Evolutionary conservation across 2,113 vertebrate genomes (phyloP).

Genomic region (Eidolon helvum): DNA sequence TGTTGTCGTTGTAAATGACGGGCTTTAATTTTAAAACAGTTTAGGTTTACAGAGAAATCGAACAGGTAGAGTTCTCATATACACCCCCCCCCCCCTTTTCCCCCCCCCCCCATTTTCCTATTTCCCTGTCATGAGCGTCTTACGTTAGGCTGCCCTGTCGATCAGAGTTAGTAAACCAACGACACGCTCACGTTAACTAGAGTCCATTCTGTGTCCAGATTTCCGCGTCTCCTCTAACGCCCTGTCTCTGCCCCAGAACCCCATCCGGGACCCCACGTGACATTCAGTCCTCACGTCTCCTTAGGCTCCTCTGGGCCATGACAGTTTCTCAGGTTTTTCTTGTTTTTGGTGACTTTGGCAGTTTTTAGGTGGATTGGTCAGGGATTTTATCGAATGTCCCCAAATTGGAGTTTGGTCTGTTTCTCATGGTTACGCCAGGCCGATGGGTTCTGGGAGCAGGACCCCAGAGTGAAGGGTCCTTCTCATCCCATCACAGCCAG

Average conservation of each 20-base stretch:
- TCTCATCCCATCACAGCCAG: fast-evolving
- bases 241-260: not conserved
- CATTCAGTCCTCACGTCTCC: too few species aligned
- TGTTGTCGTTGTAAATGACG: too few species aligned
- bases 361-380: too few species aligned
- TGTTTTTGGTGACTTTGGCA: too few species aligned
- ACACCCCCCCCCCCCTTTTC: fast-evolving
- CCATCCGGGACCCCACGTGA: fast-evolving
- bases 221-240: not conserved
- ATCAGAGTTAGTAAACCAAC: not conserved
- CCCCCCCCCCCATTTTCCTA: not conserved
- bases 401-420: not conserved
- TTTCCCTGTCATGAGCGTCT: not conserved
- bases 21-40: not conserved
- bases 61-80: not conserved
- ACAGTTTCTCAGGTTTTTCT: too few species aligned
- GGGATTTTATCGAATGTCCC: not conserved
- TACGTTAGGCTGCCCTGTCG: not conserved
- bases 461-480: not conserved
- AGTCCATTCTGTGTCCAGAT: too few species aligned
- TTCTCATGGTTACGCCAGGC: not conserved
- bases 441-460: not conserved
- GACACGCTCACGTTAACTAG: not conserved
- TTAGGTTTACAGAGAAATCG: not conserved
- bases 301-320: too few species aligned